Evolutionary conservation across 2,113 vertebrate species (phyloP).

Genomic region (Condylura cristata): DNA sequence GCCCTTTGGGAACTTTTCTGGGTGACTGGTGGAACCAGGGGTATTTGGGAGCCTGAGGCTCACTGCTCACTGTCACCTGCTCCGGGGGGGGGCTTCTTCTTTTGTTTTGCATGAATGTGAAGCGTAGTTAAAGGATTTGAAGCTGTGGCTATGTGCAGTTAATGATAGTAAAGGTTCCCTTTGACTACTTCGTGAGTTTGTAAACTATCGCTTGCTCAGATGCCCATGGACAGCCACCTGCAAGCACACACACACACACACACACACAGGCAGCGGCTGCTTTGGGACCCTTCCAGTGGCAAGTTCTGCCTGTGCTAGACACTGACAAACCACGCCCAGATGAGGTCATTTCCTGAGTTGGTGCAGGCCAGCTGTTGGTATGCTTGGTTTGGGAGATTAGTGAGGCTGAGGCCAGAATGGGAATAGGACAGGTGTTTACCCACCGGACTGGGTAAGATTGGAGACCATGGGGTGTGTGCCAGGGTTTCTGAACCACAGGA

Average conservation of each 20-base stretch:
- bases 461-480: background rate
- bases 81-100: background rate
- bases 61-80: background rate
- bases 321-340: background rate
- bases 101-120: constrained; percentile 54
- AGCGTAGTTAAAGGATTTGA: constrained; percentile 53
- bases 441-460: background rate
- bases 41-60: background rate
- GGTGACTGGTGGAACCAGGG: constrained; percentile 31
- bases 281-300: constrained; percentile 8
- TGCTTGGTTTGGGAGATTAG: background rate
- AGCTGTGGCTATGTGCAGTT: constrained; percentile 27
- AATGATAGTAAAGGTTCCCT: constrained; percentile 2
- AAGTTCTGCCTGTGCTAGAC: background rate
- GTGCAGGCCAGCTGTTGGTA: background rate
- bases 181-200: constrained; percentile 6
- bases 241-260: too few relatives aligned
- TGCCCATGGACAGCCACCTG: background rate
- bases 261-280: background rate
- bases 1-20: constrained; percentile 22
- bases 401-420: background rate
- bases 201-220: background rate
- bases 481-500: background rate
- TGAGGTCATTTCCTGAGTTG: background rate
- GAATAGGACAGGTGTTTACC: constrained; percentile 10